Base-by-base conservation (phyloP, 2,888 invertebrate genomes). In the Tinea pellionella region DNA sequence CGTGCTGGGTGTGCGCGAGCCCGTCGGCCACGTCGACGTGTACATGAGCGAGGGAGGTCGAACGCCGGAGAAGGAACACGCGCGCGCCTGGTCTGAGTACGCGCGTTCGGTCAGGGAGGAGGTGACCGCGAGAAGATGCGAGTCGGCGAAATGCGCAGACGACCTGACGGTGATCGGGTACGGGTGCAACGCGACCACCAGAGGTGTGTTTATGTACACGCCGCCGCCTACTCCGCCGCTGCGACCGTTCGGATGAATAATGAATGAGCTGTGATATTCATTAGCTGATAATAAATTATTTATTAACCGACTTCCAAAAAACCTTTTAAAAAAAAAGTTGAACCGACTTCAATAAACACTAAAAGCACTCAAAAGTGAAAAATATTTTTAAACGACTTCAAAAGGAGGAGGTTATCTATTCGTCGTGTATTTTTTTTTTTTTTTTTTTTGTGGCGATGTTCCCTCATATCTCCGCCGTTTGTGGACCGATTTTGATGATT, bases 11-110 rank as follows among this genome's bases (percentile, higher is more conserved):
- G 62, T 84, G 9, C 80, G 75, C 63, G 70, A 75, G 53, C 77
- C 80, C 1, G 42, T 75, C 29, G 86, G 85, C 0, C 78, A 82
- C 64, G 71, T 71, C 3, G 83, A 88, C 64, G 78, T 87, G 13
- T 83, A 86, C 65, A 74, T 83, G 42, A 82, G 80, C 1, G 70
- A 77, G 64, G 75, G 69, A 62, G 84, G 81, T 64, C 64, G 65
- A 15, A 73, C 69, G 63, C 66, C 67, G 63, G 71, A 72, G 19
- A 68, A 82, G n/a, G 74, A 73, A 16, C 84, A 84, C 65, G 77
- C 83, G 11, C 77, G 72, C 61, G 70, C 84, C 0, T 84, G 84
- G 84, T 72, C 67, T 61, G 64, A 79, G 13, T 85, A 69, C 64
- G 71, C 80, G 0, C 73, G 74, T 0, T 83, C 82, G 0, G 70